Evolutionary conservation across 1,140 invertebrate genomes (phyloP).

Genomic region (Lasioglossum baleicum): DNA sequence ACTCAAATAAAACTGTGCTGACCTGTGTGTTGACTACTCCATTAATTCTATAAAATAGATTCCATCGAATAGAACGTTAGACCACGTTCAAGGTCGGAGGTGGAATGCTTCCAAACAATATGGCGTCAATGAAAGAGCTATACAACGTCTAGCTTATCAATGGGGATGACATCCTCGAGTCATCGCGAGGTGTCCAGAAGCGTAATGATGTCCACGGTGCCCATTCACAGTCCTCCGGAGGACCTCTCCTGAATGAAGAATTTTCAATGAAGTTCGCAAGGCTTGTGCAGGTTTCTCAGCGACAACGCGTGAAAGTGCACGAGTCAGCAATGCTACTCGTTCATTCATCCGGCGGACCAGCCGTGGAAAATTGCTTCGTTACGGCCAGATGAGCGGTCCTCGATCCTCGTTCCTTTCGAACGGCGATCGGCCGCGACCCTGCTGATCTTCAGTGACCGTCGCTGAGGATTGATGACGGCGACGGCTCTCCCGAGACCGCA

Average conservation of each 20-base stretch:
- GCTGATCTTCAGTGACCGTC: not conserved
- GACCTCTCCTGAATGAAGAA: constrained; percentile 5
- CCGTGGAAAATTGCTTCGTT: constrained; percentile 61
- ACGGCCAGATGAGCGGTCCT: constrained; percentile 42
- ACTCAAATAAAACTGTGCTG: no score
- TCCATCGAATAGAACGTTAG: no score
- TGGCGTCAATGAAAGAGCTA: no score
- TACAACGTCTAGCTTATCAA: no score
- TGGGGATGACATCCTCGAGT: not conserved
- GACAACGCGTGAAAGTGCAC: constrained; percentile 27
- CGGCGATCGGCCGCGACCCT: not conserved
- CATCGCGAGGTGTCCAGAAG: not conserved
- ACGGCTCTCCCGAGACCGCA: not conserved
- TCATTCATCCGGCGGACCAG: constrained; percentile 27
- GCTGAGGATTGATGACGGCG: constrained; percentile 31
- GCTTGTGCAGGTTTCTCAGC: not conserved
- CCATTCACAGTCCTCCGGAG: not conserved
- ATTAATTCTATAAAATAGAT: no score
- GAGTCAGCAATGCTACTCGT: constrained; percentile 14
- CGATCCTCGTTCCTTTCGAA: not conserved
- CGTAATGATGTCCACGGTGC: no score
- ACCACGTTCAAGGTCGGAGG: no score
- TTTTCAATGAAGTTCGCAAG: constrained; percentile 31
- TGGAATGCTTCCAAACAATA: no score
- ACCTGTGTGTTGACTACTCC: no score